Percentiles rank a stretch among this genome's conserved stretches.
These are phyloP conservation scores for Drosophila punjabiensis DNA, from an alignment of 1,140 invertebrate genomes.

Conservation along the genomic window DNA sequence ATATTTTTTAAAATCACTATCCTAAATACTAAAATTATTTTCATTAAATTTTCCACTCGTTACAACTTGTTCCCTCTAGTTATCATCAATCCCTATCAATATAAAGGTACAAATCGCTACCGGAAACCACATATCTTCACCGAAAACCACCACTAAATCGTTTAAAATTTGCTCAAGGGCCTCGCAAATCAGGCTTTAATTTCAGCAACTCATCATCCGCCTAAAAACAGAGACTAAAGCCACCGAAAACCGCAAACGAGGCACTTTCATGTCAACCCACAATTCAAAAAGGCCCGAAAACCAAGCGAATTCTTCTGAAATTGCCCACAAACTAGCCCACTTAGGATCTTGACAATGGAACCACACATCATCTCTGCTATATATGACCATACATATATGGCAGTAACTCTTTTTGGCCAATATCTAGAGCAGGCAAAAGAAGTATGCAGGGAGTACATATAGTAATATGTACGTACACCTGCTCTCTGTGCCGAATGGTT, in stretches of 20 bases:
- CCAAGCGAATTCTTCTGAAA: slow-evolving; percentile 74
- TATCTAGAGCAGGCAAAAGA: slow-evolving; percentile 46
- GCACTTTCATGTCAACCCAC: slow-evolving; percentile 70
- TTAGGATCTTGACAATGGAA: slow-evolving; percentile 66
- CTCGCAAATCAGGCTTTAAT: slow-evolving; percentile 31
- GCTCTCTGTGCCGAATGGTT: slow-evolving; percentile 42
- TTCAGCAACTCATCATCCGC: slow-evolving; percentile 46
- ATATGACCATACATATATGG: background rate
- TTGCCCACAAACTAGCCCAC: slow-evolving; percentile 78
- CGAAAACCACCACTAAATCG: slow-evolving; percentile 17
- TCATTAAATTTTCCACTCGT: background rate
- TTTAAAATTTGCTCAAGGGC: slow-evolving; percentile 36
- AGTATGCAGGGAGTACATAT: background rate
- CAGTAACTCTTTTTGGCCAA: slow-evolving; percentile 23
- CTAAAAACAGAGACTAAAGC: slow-evolving; percentile 16
- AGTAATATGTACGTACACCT: slow-evolving; percentile 36
- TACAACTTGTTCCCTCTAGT: background rate
- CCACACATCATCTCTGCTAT: slow-evolving; percentile 27
- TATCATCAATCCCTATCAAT: background rate
- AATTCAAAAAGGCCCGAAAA: slow-evolving; percentile 47
- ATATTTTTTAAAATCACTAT: background rate
- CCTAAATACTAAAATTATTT: background rate
- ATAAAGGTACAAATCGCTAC: background rate
- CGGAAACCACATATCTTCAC: slow-evolving; percentile 33
- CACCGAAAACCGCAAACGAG: slow-evolving; percentile 61